Evolutionary conservation across 2,888 invertebrate genomes (phyloP), one percentile per base, ranked within the genome.

Genomic region (Morpho helenor): DNA sequence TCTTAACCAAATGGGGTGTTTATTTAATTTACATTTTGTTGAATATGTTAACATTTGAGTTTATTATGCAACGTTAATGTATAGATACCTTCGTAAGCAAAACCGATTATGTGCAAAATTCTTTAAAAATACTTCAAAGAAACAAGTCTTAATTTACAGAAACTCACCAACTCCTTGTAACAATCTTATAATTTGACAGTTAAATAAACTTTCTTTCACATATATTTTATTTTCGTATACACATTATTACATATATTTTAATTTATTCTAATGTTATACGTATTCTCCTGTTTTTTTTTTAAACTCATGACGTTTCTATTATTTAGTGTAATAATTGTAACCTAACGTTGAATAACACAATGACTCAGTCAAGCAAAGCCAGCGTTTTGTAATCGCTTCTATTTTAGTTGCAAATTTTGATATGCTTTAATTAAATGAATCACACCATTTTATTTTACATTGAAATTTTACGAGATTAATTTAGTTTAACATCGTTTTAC

Each of bases 1-100:
- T 62, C 66, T 72, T 63, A 66, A 68, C 64, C 71, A 72, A 79
- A 77, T 74, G 66, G 68, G 73, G 72, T 75, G 70, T 65, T 71
- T 69, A 71, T 71, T 67, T 71, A 72, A 64, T 72, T 71, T 73
- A 72, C 63, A 65, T 74, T 67, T 66, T 55, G 55, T 56, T 67
- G 63, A 67, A 72, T 68, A 70, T 59, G 58, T 63, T 60, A 63
- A 61, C 56, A 59, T 60, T 61, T 54, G 47, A 49, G 44, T 16
- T 50, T 45, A 42, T 55, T 51, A 59, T 49, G 56, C 53, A 61
- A 61, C 22, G 23, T 59, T 46, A 43, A 39, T 43, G 51, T 55
- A 23, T 48, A 48, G 41, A 43, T 16, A 23, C 9, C 4, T 55
- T 49, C 9, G 10, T 45, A 45, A n/a, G 10, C 6, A 8, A 54